These are phyloP conservation scores for Oxytorus armatus DNA, from an alignment of 2,888 invertebrate species.

Conservation along the genomic window DNA sequence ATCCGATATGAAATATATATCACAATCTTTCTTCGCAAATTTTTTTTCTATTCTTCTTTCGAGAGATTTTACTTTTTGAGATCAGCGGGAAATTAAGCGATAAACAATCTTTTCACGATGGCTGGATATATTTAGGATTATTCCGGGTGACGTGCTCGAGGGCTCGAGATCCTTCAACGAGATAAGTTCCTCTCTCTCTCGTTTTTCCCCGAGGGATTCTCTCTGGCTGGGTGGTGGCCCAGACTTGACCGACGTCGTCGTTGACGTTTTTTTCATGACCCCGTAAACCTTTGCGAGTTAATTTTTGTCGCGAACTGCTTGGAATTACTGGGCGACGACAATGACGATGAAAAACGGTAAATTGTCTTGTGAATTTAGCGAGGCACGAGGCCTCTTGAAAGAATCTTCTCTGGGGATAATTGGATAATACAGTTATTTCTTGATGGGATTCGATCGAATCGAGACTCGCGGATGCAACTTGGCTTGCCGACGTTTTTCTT, in stretches of 20 bases:
- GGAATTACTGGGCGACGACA: constrained; percentile 7
- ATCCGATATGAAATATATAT: background rate
- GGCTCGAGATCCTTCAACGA: constrained; percentile 7
- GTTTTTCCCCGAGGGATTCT: constrained; percentile 6
- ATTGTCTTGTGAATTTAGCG: constrained; percentile 35
- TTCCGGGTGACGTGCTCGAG: constrained; percentile 2
- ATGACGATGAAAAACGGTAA: background rate
- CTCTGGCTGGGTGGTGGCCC: constrained; percentile 7
- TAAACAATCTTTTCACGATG: constrained; percentile 21
- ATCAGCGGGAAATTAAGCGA: background rate
- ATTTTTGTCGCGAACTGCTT: constrained; percentile 10
- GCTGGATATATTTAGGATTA: background rate
- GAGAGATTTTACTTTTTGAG: background rate
- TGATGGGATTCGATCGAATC: constrained; percentile 40
- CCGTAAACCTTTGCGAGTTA: background rate
- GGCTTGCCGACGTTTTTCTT: background rate
- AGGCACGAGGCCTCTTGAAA: constrained; percentile 22
- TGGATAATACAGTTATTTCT: constrained; percentile 52
- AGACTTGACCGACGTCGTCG: constrained; percentile 25
- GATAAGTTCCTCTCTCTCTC: background rate
- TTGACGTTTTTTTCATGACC: background rate
- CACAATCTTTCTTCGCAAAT: background rate
- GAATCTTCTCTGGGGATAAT: background rate
- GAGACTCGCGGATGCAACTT: constrained; percentile 24
- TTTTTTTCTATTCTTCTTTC: background rate